phyloP scores from a whole-genome alignment of 2,113 vertebrate genomes.

The Clarias magur region DNA sequence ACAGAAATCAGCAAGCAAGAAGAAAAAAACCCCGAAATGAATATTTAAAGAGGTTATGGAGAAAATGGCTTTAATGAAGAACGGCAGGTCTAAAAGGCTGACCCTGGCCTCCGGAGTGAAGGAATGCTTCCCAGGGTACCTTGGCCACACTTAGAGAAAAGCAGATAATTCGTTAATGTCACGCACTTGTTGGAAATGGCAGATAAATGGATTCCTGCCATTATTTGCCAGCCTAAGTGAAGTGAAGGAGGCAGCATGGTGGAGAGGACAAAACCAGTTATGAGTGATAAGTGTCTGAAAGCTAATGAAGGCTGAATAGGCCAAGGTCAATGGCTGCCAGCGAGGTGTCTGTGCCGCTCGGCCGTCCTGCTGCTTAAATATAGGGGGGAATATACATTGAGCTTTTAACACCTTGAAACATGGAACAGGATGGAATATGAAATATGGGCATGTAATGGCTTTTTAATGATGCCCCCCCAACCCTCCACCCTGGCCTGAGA shows the following conservation, averaged over 20 bases:
- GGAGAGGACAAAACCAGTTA: conserved; percentile 79
- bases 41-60: conserved; percentile 78
- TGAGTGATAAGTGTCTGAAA: conserved; percentile 86
- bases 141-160: conserved; percentile 80
- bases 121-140: conserved; percentile 78
- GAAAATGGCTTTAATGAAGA: conserved; percentile 70
- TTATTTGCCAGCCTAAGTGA: conserved; percentile 82
- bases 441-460: conserved; percentile 82
- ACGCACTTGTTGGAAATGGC: conserved; percentile 82
- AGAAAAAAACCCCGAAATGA: conserved; percentile 66
- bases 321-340: conserved; percentile 80
- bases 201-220: conserved; percentile 85
- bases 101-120: conserved; percentile 69
- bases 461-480: conserved; percentile 81
- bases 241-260: conserved; percentile 77
- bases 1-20: conserved; percentile 59
- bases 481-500: conserved; percentile 77
- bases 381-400: conserved; percentile 80
- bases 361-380: conserved; percentile 76
- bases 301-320: conserved; percentile 80
- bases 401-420: conserved; percentile 84
- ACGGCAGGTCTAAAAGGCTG: conserved; percentile 70
- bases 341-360: conserved; percentile 72
- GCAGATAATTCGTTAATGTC: conserved; percentile 83
- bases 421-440: conserved; percentile 76